A percentile compares a stretch with the other conserved stretches of the same genome.
phyloP scores from a whole-genome alignment of 2,113 vertebrate species.

The Albula glossodonta region DNA sequence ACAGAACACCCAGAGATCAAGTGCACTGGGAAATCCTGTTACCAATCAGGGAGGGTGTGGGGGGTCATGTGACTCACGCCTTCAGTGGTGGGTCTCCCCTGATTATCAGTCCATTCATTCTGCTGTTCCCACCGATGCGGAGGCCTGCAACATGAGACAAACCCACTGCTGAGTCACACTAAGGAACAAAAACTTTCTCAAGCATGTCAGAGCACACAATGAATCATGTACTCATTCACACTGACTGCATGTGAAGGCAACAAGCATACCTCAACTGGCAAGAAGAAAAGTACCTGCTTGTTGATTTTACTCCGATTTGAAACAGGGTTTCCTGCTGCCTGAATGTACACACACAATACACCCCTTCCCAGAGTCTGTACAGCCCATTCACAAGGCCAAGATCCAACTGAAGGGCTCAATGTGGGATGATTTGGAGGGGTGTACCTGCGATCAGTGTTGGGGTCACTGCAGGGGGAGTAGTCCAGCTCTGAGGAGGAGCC shows the following conservation, averaged over 20 bases:
- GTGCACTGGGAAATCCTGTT: background rate
- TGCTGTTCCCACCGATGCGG: conserved; percentile 65
- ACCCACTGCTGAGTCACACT: background rate
- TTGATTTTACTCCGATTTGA: no score
- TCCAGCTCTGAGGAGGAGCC: conserved; percentile 76
- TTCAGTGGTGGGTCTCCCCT: conserved; percentile 58
- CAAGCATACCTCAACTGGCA: background rate
- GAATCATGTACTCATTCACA: background rate
- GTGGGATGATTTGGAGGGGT: background rate
- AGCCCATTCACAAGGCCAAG: background rate
- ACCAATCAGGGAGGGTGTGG: conserved; percentile 10
- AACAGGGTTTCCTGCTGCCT: no score
- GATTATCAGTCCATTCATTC: conserved; percentile 67
- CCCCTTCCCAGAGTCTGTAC: background rate
- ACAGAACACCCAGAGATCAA: background rate
- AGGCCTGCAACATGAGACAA: conserved; percentile 61
- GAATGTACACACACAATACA: background rate
- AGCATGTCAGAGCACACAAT: background rate
- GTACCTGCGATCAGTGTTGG: conserved; percentile 54
- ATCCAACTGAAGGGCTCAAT: background rate
- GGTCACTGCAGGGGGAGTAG: conserved; percentile 72
- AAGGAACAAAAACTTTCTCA: background rate
- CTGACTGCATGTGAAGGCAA: background rate
- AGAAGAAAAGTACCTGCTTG: background rate
- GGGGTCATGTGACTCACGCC: conserved; percentile 56